Evolutionary conservation across 2,797 vertebrate genomes (phyloP), one percentile per base, ranked within the genome.

Genomic region (Aeoliscus strigatus): DNA sequence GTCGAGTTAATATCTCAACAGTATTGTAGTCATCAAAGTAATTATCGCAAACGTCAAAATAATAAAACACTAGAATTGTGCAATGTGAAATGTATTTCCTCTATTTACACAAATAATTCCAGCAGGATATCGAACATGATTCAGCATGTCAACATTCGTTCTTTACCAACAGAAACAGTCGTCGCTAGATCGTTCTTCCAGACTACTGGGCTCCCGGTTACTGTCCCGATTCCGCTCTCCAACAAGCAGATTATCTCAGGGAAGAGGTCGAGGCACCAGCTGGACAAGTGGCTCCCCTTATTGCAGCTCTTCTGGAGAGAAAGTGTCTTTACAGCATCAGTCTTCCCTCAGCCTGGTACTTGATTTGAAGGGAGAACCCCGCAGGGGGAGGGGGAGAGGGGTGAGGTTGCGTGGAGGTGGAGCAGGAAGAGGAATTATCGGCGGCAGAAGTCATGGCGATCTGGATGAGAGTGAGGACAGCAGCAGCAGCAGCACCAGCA

Each of bases 351-450:
- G 57, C 18, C 39, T 74, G 45, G 29, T 47, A 8, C 21, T 65
- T 9, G 66, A 68, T 26, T 30, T 51, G 4, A 68, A 62, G 33
- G 80, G 73, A 30, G 79, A 85, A 21, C 15, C 70, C 4, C 66
- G 62, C 40, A 59, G 79, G 60, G 80, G 73, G 8, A 68, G 75
- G 8, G 81, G 80, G 0, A 76, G 86, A 62, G 88, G 84, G n/a
- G 84, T 87, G 25, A 76, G 84, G 31, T 72, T 87, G 45, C 49
- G 85, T 8, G 86, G 83, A 1, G 83, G 83, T 28, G 79, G 70
- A 18, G 74, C 78, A 3, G 83, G 84, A 12, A 69, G 81, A 62
- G 79, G 77, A 27, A 46, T 74, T 44, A 14, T 63, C 45, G 31
- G 63, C 27, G 56, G 79, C 23, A 6, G 63, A 45, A 55, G 48